Evolutionary conservation across 2,797 vertebrate genomes (phyloP).

Genomic region (Coluber constrictor): DNA sequence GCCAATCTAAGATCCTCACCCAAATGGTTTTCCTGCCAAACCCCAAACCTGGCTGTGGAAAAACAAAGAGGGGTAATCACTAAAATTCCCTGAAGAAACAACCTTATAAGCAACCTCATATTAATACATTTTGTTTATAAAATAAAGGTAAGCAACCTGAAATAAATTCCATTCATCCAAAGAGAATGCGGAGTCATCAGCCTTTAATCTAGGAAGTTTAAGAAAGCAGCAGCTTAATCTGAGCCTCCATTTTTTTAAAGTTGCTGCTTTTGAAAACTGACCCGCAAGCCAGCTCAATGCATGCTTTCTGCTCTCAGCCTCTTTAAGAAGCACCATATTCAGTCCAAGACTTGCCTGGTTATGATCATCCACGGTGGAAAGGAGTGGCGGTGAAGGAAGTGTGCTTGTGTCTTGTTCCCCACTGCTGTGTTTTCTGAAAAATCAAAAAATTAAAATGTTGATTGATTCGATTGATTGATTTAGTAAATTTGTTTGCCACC

Average conservation of each 20-base stretch:
- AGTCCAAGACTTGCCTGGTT: slow-evolving; percentile 78
- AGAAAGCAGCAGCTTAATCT: neutral
- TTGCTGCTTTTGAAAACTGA: neutral
- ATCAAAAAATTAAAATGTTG: neutral
- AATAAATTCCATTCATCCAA: neutral
- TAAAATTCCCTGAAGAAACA: neutral
- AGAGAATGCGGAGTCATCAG: neutral
- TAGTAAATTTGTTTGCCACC: neutral
- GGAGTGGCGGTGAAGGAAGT: slow-evolving; percentile 89
- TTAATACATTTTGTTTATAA: neutral
- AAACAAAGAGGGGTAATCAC: too few relatives aligned
- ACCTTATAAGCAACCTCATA: neutral
- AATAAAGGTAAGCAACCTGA: neutral
- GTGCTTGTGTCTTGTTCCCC: slow-evolving; percentile 91
- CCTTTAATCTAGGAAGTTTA: neutral
- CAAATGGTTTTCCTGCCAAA: neutral
- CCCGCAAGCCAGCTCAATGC: neutral
- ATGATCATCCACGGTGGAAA: slow-evolving; percentile 83
- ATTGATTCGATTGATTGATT: neutral
- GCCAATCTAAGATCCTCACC: neutral
- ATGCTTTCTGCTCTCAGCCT: neutral
- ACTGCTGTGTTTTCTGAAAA: slow-evolving; percentile 92
- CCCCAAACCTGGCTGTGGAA: neutral
- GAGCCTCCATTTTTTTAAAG: neutral
- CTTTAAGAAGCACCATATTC: accelerated